Percentiles rank a stretch among this genome's conserved stretches.
Evolutionary conservation across 2,888 invertebrate genomes (phyloP).

Genomic region (Danaus chrysippus): DNA sequence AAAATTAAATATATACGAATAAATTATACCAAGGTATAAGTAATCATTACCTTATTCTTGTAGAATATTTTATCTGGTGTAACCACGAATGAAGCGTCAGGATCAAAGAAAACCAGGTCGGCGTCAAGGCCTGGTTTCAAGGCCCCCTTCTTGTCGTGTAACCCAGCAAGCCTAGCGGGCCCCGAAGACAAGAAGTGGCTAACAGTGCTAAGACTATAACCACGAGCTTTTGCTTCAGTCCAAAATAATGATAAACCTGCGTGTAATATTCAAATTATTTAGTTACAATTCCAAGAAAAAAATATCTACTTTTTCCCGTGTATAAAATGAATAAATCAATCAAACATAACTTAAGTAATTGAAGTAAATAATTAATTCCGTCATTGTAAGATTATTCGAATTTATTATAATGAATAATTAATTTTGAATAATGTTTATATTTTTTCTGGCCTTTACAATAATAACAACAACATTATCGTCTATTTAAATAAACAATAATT

Average conservation of each 20-base stretch:
- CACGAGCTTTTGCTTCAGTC: constrained; percentile 80
- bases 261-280: background rate
- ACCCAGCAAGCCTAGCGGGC: constrained; percentile 81
- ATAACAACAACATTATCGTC: too few species aligned
- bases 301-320: too few species aligned
- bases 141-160: constrained; percentile 80
- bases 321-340: too few species aligned
- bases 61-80: constrained; percentile 78
- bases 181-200: constrained; percentile 79
- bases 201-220: constrained; percentile 75
- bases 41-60: constrained; percentile 80
- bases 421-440: background rate
- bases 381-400: background rate
- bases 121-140: constrained; percentile 82
- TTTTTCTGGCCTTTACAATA: background rate
- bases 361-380: background rate
- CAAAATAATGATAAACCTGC: constrained; percentile 83
- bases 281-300: too few species aligned
- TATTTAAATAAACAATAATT: background rate
- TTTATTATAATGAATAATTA: background rate
- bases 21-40: background rate
- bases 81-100: constrained; percentile 80
- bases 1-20: background rate
- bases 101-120: constrained; percentile 86
- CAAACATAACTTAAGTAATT: background rate